Conservation (phyloP, 2,797 vertebrate species). For the Brotogeris chrysoptera region DNA sequence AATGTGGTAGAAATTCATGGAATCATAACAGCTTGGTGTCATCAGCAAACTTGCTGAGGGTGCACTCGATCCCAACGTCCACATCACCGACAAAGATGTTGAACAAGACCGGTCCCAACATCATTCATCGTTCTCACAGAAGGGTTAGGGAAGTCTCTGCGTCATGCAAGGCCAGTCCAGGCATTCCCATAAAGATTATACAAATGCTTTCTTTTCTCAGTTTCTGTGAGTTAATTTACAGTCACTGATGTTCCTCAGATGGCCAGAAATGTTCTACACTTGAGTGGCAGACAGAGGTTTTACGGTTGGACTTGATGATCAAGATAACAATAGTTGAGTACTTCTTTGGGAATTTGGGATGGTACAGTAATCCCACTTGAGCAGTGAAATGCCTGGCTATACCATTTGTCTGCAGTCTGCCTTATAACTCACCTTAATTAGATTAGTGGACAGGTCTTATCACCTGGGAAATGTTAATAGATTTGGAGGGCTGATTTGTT, state of each 20-base stretch:
- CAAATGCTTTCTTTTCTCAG: neutral
- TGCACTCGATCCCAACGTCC: neutral
- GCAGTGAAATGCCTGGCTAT: neutral
- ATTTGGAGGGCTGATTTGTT: neutral
- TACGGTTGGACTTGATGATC: neutral
- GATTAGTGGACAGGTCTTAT: neutral
- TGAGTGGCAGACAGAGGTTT: neutral
- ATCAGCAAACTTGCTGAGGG: neutral
- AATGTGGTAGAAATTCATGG: neutral
- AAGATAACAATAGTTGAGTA: neutral
- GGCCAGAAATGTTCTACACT: neutral
- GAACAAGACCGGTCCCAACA: neutral
- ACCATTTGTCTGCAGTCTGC: neutral
- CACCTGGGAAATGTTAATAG: neutral
- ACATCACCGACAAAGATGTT: neutral
- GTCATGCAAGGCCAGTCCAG: neutral
- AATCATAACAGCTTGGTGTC: no score
- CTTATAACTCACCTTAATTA: slow-evolving; percentile 2
- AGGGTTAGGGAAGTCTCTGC: neutral
- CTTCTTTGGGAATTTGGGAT: neutral
- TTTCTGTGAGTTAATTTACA: neutral
- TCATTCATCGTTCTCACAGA: neutral
- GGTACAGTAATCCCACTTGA: neutral
- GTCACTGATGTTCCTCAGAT: neutral
- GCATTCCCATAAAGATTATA: neutral